phyloP scores from a whole-genome alignment of 2,797 vertebrate species.

The Odontamblyopus rebecca region DNA sequence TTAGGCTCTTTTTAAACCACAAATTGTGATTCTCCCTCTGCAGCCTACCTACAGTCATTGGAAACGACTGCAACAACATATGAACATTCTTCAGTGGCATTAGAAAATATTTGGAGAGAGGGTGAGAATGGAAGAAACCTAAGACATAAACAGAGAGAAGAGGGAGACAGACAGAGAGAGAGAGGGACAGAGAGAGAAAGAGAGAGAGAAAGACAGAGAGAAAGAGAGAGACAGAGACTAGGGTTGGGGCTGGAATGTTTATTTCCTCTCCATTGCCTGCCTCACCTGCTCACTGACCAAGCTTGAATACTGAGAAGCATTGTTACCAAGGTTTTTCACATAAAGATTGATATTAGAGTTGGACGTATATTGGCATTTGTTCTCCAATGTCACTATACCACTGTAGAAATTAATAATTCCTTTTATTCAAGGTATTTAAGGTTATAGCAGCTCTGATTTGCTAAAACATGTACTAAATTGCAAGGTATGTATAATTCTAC shows the following conservation, averaged over 20 bases:
- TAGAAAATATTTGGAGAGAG: slow-evolving; percentile 74
- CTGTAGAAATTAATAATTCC: slow-evolving; percentile 45
- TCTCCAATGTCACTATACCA: slow-evolving; percentile 30
- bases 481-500: too few species aligned
- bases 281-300: slow-evolving; percentile 35
- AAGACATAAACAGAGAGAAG: slow-evolving; percentile 64
- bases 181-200: slow-evolving; percentile 26
- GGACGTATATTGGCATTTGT: background rate
- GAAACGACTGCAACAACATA: slow-evolving; percentile 55
- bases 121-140: slow-evolving; percentile 62
- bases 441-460: slow-evolving; percentile 14
- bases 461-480: too few species aligned
- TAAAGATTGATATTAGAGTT: background rate
- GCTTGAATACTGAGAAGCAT: slow-evolving; percentile 11
- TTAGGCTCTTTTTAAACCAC: background rate
- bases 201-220: slow-evolving; percentile 4
- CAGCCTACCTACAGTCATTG: slow-evolving; percentile 39
- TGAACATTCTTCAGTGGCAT: slow-evolving; percentile 75
- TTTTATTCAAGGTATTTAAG: slow-evolving; percentile 41
- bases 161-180: slow-evolving; percentile 21
- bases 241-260: slow-evolving; percentile 50
- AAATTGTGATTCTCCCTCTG: slow-evolving; percentile 12
- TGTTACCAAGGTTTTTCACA: background rate
- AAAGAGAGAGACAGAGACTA: too few species aligned
- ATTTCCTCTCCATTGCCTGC: slow-evolving; percentile 16